phyloP scores from a whole-genome alignment of 2,113 vertebrate species.

The Eublepharis macularius region DNA sequence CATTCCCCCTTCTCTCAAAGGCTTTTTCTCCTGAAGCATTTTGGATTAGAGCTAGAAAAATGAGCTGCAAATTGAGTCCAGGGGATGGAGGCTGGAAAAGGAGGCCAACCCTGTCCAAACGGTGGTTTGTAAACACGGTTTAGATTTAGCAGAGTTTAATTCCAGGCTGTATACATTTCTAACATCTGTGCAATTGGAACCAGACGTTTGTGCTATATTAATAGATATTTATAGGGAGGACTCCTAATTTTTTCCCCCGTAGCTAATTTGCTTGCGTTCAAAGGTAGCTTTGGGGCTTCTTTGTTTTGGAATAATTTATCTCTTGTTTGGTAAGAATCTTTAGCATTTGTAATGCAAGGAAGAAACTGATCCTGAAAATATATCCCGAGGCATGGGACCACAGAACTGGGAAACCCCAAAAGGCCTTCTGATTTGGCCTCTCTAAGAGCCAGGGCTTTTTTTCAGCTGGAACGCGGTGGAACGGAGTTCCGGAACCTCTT shows the following conservation, averaged over 20 bases:
- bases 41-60: conserved; percentile 38
- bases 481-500: too few relatives aligned
- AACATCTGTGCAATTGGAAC: conserved; percentile 46
- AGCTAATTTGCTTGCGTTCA: conserved; percentile 31
- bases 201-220: conserved; percentile 31
- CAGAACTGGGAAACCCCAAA: not conserved
- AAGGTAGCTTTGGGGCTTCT: not conserved
- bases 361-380: not conserved
- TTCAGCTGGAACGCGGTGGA: too few relatives aligned
- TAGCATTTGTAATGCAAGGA: rapidly evolving
- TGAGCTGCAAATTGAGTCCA: conserved; percentile 32
- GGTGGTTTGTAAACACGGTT: conserved; percentile 12
- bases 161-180: conserved; percentile 26
- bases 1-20: not conserved
- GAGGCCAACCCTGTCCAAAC: conserved; percentile 15
- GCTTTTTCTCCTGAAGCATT: not conserved
- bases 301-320: conserved; percentile 31
- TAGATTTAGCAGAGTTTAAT: conserved; percentile 34
- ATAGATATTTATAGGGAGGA: not conserved
- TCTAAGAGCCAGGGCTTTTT: too few relatives aligned
- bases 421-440: not conserved
- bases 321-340: not conserved
- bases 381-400: not conserved
- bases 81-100: not conserved
- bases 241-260: not conserved